phyloP scores from a whole-genome alignment of 2,888 invertebrate species.

The Macropis europaea region DNA sequence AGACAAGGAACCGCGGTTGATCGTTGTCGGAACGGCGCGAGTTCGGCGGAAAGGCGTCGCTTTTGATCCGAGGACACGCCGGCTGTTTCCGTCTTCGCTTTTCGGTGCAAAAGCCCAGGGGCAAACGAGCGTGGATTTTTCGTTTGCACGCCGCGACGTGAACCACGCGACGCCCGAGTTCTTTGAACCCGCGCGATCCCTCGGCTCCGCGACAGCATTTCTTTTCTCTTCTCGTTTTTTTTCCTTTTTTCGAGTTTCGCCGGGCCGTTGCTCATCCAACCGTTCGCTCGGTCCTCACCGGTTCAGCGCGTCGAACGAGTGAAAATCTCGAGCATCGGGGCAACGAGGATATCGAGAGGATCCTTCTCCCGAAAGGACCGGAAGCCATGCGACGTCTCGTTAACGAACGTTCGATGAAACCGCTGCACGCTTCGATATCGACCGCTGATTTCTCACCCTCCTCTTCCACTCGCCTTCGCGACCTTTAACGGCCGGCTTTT shows the following conservation, averaged over 20 bases:
- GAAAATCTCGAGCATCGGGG: too few relatives aligned
- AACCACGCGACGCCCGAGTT: slow-evolving; percentile 21
- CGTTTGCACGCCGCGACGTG: slow-evolving; percentile 29
- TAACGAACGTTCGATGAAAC: slow-evolving; percentile 45
- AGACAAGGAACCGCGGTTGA: background rate
- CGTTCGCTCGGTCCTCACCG: slow-evolving; percentile 17
- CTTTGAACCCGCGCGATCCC: slow-evolving; percentile 39
- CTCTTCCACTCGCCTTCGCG: background rate
- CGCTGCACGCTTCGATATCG: slow-evolving; percentile 23
- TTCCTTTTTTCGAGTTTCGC: too few relatives aligned
- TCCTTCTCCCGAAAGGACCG: slow-evolving; percentile 8
- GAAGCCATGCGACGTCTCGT: slow-evolving; percentile 34
- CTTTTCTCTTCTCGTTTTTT: background rate
- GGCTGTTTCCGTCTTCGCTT: slow-evolving; percentile 3
- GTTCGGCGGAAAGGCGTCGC: slow-evolving; percentile 7
- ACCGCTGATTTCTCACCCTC: background rate
- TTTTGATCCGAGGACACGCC: slow-evolving; percentile 17
- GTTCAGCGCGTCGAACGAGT: background rate
- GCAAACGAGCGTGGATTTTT: slow-evolving; percentile 29
- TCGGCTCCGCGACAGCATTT: slow-evolving; percentile 12
- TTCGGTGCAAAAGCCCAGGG: slow-evolving; percentile 26
- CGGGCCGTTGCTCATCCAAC: background rate
- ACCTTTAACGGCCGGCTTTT: slow-evolving; percentile 23
- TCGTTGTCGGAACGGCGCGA: background rate
- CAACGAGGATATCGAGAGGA: slow-evolving; percentile 36